These are phyloP conservation scores for Pollenia angustigena DNA, from an alignment of 2,888 invertebrate genomes.

Conservation along the genomic window DNA sequence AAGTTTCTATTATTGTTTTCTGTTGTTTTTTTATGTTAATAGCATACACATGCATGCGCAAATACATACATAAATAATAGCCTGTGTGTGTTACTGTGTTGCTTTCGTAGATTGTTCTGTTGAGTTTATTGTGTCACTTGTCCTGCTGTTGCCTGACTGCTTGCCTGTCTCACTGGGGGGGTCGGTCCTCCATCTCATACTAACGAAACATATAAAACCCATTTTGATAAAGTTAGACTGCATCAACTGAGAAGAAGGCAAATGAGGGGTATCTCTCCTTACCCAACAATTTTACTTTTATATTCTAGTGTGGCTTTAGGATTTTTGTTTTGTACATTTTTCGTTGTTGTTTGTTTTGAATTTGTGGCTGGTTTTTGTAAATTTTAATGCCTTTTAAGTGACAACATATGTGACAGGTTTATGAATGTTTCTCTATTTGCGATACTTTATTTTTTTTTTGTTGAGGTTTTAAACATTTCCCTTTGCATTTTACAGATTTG, in stretches of 20 bases:
- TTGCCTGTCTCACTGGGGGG: background rate
- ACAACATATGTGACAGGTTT: constrained; percentile 56
- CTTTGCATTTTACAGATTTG: constrained; percentile 20
- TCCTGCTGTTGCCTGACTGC: background rate
- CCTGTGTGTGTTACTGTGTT: background rate
- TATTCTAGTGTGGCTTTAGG: background rate
- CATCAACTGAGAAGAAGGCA: constrained; percentile 13
- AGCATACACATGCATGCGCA: background rate
- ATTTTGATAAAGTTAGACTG: constrained; percentile 12
- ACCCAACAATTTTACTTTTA: background rate
- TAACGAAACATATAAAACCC: constrained; percentile 3
- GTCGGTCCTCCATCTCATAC: background rate
- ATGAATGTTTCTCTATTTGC: constrained; percentile 7
- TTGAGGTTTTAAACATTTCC: background rate
- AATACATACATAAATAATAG: background rate
- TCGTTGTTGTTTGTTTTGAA: constrained; percentile 27
- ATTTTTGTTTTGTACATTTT: constrained; percentile 20
- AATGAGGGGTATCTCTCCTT: background rate
- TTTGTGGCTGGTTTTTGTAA: constrained; percentile 45
- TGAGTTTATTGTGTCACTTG: constrained; percentile 51
- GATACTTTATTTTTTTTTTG: constrained; percentile 23
- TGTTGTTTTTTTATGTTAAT: too few species aligned
- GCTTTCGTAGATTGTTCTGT: background rate
- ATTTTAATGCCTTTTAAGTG: constrained; percentile 62
- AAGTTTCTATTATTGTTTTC: too few species aligned